Evolutionary conservation across 2,888 invertebrate species (phyloP).

Genomic region (Lissonota sp.): DNA sequence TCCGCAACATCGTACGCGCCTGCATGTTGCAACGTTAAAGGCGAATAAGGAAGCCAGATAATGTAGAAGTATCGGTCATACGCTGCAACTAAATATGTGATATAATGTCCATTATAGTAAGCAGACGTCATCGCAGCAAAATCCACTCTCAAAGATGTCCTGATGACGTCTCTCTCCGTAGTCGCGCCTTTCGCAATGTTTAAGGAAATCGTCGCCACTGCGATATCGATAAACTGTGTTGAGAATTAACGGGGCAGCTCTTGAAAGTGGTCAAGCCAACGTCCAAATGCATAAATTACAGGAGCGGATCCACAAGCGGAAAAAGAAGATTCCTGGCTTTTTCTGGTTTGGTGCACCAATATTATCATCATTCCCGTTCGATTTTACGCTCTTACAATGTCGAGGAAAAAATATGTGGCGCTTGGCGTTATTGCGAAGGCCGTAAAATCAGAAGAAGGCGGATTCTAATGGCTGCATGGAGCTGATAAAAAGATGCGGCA

Average conservation of each 20-base stretch:
- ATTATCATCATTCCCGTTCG: slow-evolving; percentile 50
- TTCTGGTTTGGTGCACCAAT: slow-evolving; percentile 26
- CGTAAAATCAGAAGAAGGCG: slow-evolving; percentile 44
- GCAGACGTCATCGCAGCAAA: slow-evolving; percentile 13
- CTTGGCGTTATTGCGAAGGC: slow-evolving; percentile 45
- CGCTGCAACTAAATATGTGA: slow-evolving; percentile 23
- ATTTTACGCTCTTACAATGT: slow-evolving; percentile 58
- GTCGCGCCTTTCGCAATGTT: not conserved
- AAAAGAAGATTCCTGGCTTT: slow-evolving; percentile 3
- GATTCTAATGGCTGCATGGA: slow-evolving; percentile 32
- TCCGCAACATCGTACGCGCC: slow-evolving; percentile 11
- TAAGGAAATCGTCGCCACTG: too few relatives aligned
- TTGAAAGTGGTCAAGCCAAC: not conserved
- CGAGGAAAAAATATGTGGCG: slow-evolving; percentile 43
- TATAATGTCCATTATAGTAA: slow-evolving; percentile 14
- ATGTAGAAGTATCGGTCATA: slow-evolving; percentile 32
- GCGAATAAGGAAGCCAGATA: slow-evolving; percentile 49
- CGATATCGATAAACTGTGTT: not conserved
- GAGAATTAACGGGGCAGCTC: slow-evolving; percentile 1
- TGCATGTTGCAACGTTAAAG: slow-evolving; percentile 47
- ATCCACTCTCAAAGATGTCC: not conserved
- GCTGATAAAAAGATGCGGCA: not conserved
- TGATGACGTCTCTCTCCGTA: slow-evolving; percentile 41
- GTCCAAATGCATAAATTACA: too few relatives aligned
- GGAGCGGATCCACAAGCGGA: too few relatives aligned